Evolutionary conservation across 2,888 invertebrate species (phyloP).

Genomic region (Odontocerum albicorne): DNA sequence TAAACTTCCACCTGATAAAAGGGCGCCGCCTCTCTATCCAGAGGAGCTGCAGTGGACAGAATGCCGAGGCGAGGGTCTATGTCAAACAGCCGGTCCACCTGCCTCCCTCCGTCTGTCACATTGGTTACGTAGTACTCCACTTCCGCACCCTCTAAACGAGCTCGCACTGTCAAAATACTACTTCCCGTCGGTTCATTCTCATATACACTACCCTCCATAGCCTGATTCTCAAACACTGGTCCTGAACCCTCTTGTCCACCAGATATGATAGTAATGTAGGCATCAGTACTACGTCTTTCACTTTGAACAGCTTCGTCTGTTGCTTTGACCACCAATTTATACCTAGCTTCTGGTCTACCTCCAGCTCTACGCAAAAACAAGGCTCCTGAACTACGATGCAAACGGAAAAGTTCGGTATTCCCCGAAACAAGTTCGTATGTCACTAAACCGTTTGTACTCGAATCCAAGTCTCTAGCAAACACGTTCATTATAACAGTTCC

Average conservation of each 20-base stretch:
- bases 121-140: slow-evolving; percentile 92
- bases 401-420: slow-evolving; percentile 74
- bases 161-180: slow-evolving; percentile 78
- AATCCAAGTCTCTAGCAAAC: slow-evolving; percentile 84
- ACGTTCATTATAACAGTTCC: slow-evolving; percentile 76
- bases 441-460: slow-evolving; percentile 88
- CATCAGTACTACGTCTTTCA: slow-evolving; percentile 84
- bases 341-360: slow-evolving; percentile 68
- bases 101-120: slow-evolving; percentile 70
- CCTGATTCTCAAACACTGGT: slow-evolving; percentile 44
- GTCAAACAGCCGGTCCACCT: slow-evolving; percentile 88
- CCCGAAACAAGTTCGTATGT: slow-evolving; percentile 86
- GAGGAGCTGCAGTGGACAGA: slow-evolving; percentile 78
- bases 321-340: slow-evolving; percentile 82
- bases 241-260: slow-evolving; percentile 59
- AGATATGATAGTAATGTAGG: slow-evolving; percentile 81
- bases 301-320: slow-evolving; percentile 91
- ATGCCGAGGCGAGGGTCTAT: slow-evolving; percentile 88
- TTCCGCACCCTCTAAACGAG: slow-evolving; percentile 65
- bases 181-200: slow-evolving; percentile 90
- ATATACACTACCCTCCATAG: slow-evolving; percentile 70
- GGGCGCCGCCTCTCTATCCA: slow-evolving; percentile 83
- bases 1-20: slow-evolving; percentile 86
- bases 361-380: slow-evolving; percentile 65
- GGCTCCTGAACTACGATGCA: slow-evolving; percentile 80